Conservation (phyloP, 2,113 vertebrate species). For the Cynoglossus semilaevis region DNA sequence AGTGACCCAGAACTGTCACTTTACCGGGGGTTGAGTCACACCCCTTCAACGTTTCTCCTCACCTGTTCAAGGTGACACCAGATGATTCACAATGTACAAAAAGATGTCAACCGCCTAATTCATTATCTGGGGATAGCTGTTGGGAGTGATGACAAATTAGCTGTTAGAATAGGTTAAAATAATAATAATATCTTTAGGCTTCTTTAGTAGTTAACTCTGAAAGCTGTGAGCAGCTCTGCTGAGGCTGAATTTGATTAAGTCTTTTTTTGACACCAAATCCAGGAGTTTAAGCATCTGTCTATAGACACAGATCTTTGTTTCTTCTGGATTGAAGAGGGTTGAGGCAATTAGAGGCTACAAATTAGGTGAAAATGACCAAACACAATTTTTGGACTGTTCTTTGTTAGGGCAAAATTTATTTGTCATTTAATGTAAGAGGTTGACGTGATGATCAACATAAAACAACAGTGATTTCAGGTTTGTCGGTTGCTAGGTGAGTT, state of each 20-base stretch:
- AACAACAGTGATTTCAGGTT: too few species aligned
- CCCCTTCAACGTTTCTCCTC: slow-evolving; percentile 20
- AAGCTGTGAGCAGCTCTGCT: slow-evolving; percentile 42
- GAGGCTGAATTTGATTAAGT: slow-evolving; percentile 54
- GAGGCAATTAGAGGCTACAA: too few species aligned
- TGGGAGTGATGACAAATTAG: slow-evolving; percentile 59
- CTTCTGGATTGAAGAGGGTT: too few species aligned
- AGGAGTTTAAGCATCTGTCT: background rate
- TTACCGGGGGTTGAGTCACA: slow-evolving; percentile 35
- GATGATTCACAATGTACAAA: slow-evolving; percentile 41
- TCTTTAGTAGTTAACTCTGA: slow-evolving; percentile 44
- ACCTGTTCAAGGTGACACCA: slow-evolving; percentile 61
- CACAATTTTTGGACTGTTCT: too few species aligned
- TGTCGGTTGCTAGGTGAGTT: too few species aligned
- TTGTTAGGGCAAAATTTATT: too few species aligned
- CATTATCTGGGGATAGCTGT: slow-evolving; percentile 64
- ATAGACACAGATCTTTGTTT: slow-evolving; percentile 25
- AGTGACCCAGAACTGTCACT: slow-evolving; percentile 68
- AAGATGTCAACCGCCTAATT: slow-evolving; percentile 65
- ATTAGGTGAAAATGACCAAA: too few species aligned
- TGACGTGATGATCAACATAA: too few species aligned
- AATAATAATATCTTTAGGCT: slow-evolving; percentile 43
- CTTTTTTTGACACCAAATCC: slow-evolving; percentile 25
- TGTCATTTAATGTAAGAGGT: too few species aligned
- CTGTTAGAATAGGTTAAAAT: slow-evolving; percentile 19